phyloP scores from a whole-genome alignment of 2,113 vertebrate species.

The Nyctibius bracteatus region DNA sequence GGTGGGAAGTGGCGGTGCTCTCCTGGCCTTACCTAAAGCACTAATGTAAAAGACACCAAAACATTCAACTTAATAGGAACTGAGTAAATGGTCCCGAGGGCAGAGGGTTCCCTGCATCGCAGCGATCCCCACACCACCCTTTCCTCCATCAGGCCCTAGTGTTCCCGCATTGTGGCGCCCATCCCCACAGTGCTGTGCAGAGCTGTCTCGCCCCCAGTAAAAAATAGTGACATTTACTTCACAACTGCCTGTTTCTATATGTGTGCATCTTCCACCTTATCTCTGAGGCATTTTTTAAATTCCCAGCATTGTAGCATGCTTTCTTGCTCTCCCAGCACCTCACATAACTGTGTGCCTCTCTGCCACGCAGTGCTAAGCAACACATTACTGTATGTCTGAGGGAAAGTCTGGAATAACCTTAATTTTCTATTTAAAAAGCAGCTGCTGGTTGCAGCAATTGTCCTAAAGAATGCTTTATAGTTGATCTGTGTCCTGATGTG shows the following conservation, averaged over 20 bases:
- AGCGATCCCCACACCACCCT: background rate
- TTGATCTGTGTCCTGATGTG: background rate
- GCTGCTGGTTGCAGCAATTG: background rate
- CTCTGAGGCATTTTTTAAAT: constrained; percentile 26
- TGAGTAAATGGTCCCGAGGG: fast-evolving
- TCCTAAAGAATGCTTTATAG: constrained; percentile 32
- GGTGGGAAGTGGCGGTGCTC: background rate
- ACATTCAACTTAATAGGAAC: background rate
- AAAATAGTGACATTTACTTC: background rate
- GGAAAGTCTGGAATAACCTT: background rate
- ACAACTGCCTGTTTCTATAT: background rate
- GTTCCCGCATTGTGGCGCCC: fast-evolving
- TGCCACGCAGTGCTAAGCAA: background rate
- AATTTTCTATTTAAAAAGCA: constrained; percentile 27
- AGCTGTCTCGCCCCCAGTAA: background rate
- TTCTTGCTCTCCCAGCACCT: constrained; percentile 28
- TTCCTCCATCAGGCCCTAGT: background rate
- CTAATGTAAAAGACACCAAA: background rate
- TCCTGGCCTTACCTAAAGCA: background rate
- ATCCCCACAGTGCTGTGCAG: fast-evolving
- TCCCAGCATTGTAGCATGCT: background rate
- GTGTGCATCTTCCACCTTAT: background rate
- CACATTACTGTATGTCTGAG: background rate
- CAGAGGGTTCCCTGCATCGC: background rate
- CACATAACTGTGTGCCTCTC: background rate